A percentile compares a stretch with the other conserved stretches of the same genome.
Evolutionary conservation across 2,888 invertebrate genomes (phyloP).

Genomic region (Agriopis leucophaearia): DNA sequence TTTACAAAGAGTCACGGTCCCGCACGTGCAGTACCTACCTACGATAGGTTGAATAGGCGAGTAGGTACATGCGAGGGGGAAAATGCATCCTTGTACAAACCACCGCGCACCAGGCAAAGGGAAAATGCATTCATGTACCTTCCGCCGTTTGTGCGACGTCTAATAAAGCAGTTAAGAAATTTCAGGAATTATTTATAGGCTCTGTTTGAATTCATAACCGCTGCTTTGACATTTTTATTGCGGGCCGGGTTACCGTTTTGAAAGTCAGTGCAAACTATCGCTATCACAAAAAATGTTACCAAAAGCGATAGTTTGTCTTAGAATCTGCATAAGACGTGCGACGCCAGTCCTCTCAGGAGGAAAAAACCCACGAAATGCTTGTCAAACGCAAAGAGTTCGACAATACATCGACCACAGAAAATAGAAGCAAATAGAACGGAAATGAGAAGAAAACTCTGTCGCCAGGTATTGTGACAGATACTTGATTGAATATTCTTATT

Average conservation of each 20-base stretch:
- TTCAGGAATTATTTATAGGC: neutral
- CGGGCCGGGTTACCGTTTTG: neutral
- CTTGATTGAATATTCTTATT: no score
- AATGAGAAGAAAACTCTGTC: no score
- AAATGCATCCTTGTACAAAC: neutral
- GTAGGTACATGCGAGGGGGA: neutral
- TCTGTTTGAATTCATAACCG: neutral
- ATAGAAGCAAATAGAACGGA: no score
- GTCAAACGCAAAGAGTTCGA: no score
- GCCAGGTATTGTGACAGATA: no score
- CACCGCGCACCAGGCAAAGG: neutral
- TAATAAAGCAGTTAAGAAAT: neutral
- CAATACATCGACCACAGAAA: no score
- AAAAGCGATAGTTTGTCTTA: neutral
- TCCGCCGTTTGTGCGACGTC: neutral
- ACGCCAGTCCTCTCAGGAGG: no score
- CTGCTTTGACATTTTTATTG: neutral
- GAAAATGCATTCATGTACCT: neutral
- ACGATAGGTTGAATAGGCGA: neutral
- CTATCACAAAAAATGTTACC: neutral
- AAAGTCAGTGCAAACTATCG: neutral
- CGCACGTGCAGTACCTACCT: slow-evolving; percentile 19
- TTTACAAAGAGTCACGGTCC: slow-evolving; percentile 27
- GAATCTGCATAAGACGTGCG: neutral
- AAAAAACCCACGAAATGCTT: no score